Percentiles rank a stretch among this genome's conserved stretches.
Evolutionary conservation across 2,888 invertebrate species (phyloP).

Genomic region (Acleris laterana): DNA sequence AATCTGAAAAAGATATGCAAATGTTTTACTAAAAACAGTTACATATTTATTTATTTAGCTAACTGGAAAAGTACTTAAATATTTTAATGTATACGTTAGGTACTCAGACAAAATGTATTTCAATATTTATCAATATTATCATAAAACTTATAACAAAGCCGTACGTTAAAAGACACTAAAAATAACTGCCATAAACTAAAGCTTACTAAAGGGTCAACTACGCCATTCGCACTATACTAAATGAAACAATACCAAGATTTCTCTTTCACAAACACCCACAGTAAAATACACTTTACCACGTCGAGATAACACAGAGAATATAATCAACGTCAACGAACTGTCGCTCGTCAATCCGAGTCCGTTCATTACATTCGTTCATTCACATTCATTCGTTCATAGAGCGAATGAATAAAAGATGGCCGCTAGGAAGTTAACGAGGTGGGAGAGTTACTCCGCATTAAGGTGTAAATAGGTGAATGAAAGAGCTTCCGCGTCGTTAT

Average conservation of each 20-base stretch:
- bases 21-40: too few relatives aligned
- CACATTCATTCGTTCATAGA: constrained; percentile 60
- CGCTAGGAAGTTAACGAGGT: constrained; percentile 55
- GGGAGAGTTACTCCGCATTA: constrained; percentile 49
- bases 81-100: too few relatives aligned
- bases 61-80: too few relatives aligned
- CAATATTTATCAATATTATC: too few relatives aligned
- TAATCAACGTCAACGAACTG: constrained; percentile 5
- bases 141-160: too few relatives aligned
- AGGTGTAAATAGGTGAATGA: constrained; percentile 28
- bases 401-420: constrained; percentile 70
- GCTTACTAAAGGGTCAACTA: constrained; percentile 36
- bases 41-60: too few relatives aligned
- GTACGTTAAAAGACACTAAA: constrained; percentile 10
- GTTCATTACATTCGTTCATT: constrained; percentile 49
- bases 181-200: constrained; percentile 27
- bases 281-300: constrained; percentile 9
- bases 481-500: constrained; percentile 21
- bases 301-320: not conserved
- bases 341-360: constrained; percentile 41
- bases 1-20: too few relatives aligned
- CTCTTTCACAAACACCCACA: not conserved
- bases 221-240: constrained; percentile 37
- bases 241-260: constrained; percentile 42
- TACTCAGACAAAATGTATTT: too few relatives aligned